Conservation (phyloP, 2,113 vertebrate species). For the Urocynchramus pylzowi region DNA sequence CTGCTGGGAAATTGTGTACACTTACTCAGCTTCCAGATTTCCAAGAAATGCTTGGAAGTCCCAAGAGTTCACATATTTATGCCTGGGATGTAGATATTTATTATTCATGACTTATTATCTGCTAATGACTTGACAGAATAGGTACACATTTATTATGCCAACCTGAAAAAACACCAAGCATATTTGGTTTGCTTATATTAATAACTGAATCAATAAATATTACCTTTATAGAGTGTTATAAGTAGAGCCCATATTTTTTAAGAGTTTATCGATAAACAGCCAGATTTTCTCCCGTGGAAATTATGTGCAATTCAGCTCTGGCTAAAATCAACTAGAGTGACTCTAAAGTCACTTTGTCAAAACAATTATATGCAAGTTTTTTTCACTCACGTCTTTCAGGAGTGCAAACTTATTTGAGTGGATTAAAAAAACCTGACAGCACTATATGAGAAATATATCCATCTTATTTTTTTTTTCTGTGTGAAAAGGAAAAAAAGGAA, state of each 20-base stretch:
- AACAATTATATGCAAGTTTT: background rate
- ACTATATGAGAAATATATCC: background rate
- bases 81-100: background rate
- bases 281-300: background rate
- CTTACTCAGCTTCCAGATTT: background rate
- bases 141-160: background rate
- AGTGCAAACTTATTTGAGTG: background rate
- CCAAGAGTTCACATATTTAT: background rate
- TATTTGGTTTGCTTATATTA: background rate
- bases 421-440: background rate
- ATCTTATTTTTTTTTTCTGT: background rate
- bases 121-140: background rate
- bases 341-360: background rate
- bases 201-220: background rate
- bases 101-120: background rate
- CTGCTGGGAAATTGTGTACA: background rate
- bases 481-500: background rate
- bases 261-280: background rate
- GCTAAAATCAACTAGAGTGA: background rate
- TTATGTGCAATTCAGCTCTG: background rate
- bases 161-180: background rate
- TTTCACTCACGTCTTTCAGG: background rate
- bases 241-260: background rate
- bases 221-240: background rate
- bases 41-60: background rate